Evolutionary conservation across 2,888 invertebrate species (phyloP), one percentile per base, ranked within the genome.

Genomic region (Oscheius myriophilus): DNA sequence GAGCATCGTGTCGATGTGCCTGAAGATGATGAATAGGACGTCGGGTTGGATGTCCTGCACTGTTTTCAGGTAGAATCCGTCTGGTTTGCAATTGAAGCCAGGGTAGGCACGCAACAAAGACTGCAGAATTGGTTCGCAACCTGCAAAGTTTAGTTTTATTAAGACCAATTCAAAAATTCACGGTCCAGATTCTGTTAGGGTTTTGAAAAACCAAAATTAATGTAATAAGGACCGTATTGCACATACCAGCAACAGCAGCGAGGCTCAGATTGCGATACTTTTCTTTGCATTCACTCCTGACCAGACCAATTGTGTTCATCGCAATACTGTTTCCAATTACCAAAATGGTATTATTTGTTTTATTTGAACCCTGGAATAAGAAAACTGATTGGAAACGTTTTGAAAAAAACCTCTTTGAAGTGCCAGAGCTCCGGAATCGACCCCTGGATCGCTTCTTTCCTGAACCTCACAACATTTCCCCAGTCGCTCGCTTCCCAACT

Each of bases 311-410:
- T 12, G 26, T 33, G 33, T 61, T 61, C 26, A 33, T 16, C 3
- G 61, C 45, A 45, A 26, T 49, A 16, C 61, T 61, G 49, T 61
- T 61, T 26, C 61, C 61, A 12, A 61, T 49, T 16, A 61, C 61
- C 4, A 61, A 39, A 49, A 51, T 26, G 18, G 26, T 49, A 14
- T 1, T 1, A 23, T 23, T 41, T 25, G 42, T 42, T 18, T 3
- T 12, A 2, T 11, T n/a, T 7, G 21, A 25, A 9, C 11, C 26
- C 49, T 16, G 26, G 26, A 49, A 16, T 49, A 25, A 42, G 9
- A n/a, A n/a, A n/a, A n/a, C n/a, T n/a, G n/a, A n/a, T n/a, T n/a
- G n/a, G n/a, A n/a, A n/a, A n/a, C n/a, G n/a, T n/a, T n/a, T n/a
- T n/a, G n/a, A n/a, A n/a, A 58, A 2, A 11, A 25, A 18, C n/a